phyloP scores from a whole-genome alignment of 2,888 invertebrate genomes.

The Lepidocyrtoides sp. region DNA sequence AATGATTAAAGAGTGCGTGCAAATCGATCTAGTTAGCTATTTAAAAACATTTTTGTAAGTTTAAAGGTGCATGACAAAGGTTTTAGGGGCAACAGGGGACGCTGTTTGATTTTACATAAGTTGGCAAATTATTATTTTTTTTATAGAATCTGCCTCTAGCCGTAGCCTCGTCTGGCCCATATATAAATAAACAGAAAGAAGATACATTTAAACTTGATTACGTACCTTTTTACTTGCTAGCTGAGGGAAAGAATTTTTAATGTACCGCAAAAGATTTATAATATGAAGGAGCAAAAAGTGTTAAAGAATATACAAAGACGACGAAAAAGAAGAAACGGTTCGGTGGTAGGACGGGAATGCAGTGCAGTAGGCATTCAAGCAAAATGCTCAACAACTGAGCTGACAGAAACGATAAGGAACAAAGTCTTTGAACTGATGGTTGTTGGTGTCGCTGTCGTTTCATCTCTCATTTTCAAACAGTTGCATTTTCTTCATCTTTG shows the following conservation, averaged over 20 bases:
- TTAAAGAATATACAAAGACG: background rate
- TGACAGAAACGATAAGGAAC: slow-evolving; percentile 57
- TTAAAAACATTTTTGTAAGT: too few species aligned
- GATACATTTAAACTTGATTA: background rate
- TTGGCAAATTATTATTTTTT: slow-evolving; percentile 23
- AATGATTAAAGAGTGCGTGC: background rate
- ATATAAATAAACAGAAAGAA: background rate
- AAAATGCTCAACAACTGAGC: slow-evolving; percentile 54
- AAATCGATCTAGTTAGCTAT: too few species aligned
- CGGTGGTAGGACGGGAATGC: background rate
- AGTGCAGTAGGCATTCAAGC: background rate
- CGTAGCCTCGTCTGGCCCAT: too few species aligned
- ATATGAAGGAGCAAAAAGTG: background rate
- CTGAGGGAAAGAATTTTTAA: slow-evolving; percentile 9
- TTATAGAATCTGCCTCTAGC: too few species aligned
- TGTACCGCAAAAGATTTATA: slow-evolving; percentile 34
- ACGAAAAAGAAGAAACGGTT: background rate
- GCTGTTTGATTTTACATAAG: background rate
- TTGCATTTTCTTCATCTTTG: slow-evolving; percentile 47
- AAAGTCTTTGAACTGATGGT: slow-evolving; percentile 73
- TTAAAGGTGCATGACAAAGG: too few species aligned
- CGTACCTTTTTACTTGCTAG: background rate
- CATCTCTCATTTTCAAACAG: slow-evolving; percentile 60
- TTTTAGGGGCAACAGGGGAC: slow-evolving; percentile 21
- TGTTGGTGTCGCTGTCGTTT: slow-evolving; percentile 33